phyloP scores from a whole-genome alignment of 2,797 vertebrate species.

The Chrosomus eos region DNA sequence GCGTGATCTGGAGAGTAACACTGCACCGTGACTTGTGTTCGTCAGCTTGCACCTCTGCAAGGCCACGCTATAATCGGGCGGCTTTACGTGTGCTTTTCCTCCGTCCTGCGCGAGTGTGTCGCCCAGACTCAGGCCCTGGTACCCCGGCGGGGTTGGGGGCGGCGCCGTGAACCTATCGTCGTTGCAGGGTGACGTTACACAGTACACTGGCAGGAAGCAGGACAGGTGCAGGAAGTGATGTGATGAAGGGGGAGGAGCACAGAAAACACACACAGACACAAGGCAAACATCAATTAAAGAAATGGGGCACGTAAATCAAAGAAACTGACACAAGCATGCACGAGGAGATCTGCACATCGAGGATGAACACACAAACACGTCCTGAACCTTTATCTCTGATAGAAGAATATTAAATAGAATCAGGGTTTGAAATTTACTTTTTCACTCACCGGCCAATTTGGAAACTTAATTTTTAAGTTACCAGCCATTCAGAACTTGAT shows the following conservation, averaged over 20 bases:
- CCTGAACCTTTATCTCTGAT: not conserved
- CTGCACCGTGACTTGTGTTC: too few species aligned
- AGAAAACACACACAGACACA: slow-evolving; percentile 62
- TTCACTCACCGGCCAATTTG: too few species aligned
- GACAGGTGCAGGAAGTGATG: slow-evolving; percentile 52
- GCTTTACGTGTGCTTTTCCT: slow-evolving; percentile 86
- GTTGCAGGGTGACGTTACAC: slow-evolving; percentile 95
- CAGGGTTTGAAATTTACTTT: too few species aligned
- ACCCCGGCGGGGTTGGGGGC: slow-evolving; percentile 96
- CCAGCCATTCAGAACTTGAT: too few species aligned
- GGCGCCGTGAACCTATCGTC: slow-evolving; percentile 95
- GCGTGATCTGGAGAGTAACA: slow-evolving; percentile 74
- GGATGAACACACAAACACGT: not conserved
- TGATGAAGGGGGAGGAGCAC: slow-evolving; percentile 68
- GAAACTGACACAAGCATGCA: slow-evolving; percentile 73
- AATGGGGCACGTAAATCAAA: slow-evolving; percentile 76
- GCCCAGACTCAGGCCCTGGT: slow-evolving; percentile 94
- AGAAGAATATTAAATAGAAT: not conserved
- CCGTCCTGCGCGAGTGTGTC: slow-evolving; percentile 84
- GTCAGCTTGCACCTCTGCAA: slow-evolving; percentile 96
- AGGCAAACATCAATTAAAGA: slow-evolving; percentile 68
- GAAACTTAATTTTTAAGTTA: too few species aligned
- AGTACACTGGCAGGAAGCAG: slow-evolving; percentile 89
- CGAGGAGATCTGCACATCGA: slow-evolving; percentile 64
- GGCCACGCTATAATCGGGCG: slow-evolving; percentile 96